These are phyloP conservation scores for Scaptomyza graminum DNA, from an alignment of 1,140 invertebrate genomes.

Conservation along the genomic window DNA sequence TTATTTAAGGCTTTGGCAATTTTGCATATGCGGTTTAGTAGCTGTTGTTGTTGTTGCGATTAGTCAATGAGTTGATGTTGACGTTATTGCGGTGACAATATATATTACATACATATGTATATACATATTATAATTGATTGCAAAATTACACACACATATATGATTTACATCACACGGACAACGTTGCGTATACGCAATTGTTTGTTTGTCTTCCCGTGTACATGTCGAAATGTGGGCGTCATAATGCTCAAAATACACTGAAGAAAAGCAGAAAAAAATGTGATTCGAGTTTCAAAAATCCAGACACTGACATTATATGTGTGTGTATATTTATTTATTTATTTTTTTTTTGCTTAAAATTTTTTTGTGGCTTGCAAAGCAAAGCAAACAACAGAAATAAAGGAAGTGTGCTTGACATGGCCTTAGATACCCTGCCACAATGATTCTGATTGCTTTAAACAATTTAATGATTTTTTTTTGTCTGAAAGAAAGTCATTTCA, in stretches of 20 bases:
- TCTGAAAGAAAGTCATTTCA: constrained; percentile 25
- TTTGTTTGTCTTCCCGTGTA: constrained; percentile 21
- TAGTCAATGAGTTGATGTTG: constrained; percentile 61
- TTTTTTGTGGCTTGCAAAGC: constrained; percentile 29
- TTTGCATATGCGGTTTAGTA: constrained; percentile 36
- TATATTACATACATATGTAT: constrained; percentile 1
- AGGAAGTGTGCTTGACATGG: background rate
- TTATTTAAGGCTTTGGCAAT: constrained; percentile 43
- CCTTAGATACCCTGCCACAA: background rate
- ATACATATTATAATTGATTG: constrained; percentile 50
- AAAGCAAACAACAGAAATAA: constrained; percentile 14
- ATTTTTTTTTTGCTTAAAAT: constrained; percentile 1
- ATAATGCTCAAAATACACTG: constrained; percentile 18
- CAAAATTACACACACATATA: constrained; percentile 14
- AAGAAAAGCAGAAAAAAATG: constrained; percentile 20
- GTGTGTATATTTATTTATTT: constrained; percentile 1
- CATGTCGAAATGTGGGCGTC: constrained; percentile 44
- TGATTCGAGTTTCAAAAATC: constrained; percentile 48
- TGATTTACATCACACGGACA: constrained; percentile 34
- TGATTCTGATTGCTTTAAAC: too few species aligned
- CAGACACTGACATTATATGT: constrained; percentile 6
- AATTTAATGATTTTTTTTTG: too few species aligned
- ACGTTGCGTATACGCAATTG: constrained; percentile 67
- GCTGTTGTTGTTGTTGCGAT: constrained; percentile 28
- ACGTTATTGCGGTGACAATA: constrained; percentile 2